phyloP scores from a whole-genome alignment of 1,140 invertebrate genomes.

The Tetramorium parvispinum region DNA sequence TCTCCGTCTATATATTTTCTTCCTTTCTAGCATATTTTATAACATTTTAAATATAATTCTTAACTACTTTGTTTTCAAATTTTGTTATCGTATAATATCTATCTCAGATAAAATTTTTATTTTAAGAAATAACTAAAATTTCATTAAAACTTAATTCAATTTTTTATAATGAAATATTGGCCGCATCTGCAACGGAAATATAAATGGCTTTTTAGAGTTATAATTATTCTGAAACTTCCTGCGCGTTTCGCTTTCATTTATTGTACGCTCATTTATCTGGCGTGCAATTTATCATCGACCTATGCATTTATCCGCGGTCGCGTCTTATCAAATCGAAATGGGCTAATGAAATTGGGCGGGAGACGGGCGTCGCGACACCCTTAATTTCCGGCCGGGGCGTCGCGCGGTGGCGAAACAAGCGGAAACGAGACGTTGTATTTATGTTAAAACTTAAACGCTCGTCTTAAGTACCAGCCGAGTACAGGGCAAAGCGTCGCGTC shows the following conservation, averaged over 20 bases:
- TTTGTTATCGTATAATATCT: background rate
- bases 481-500: background rate
- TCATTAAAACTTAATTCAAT: background rate
- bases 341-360: conserved; percentile 45
- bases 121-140: background rate
- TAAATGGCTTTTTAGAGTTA: background rate
- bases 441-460: conserved; percentile 49
- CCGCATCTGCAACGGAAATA: background rate
- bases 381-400: conserved; percentile 35
- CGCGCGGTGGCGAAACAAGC: conserved; percentile 15
- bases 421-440: conserved; percentile 45
- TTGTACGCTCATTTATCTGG: conserved; percentile 3
- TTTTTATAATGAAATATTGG: background rate
- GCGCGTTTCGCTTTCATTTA: background rate
- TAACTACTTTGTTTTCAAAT: no score
- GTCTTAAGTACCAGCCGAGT: conserved; percentile 8
- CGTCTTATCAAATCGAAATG: conserved; percentile 49
- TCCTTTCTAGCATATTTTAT: background rate
- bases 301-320: conserved; percentile 6
- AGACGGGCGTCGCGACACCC: conserved; percentile 2
- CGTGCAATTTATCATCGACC: conserved; percentile 30
- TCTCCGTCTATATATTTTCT: background rate
- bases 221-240: background rate
- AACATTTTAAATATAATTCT: background rate
- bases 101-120: background rate